Percentiles rank a stretch among this genome's conserved stretches.
Evolutionary conservation across 2,113 vertebrate species (phyloP).

Genomic region (Todiramphus saurophagus): DNA sequence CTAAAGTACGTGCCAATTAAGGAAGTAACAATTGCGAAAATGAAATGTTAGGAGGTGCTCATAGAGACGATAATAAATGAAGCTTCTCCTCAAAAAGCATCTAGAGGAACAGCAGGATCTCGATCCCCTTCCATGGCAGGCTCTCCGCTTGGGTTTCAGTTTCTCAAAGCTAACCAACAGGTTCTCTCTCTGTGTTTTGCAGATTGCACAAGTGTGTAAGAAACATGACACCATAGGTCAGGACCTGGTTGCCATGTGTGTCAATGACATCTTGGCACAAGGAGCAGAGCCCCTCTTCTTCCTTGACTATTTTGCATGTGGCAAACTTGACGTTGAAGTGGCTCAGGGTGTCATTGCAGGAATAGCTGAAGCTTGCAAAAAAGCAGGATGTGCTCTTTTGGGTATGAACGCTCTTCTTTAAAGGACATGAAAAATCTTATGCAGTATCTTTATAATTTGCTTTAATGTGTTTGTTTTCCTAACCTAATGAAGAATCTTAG

Average conservation of each 20-base stretch:
- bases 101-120: background rate
- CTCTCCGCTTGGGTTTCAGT: background rate
- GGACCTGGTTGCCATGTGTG: constrained; percentile 88
- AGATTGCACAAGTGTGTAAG: constrained; percentile 83
- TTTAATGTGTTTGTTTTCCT: background rate
- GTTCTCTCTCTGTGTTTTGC: background rate
- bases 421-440: background rate
- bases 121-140: background rate
- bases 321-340: constrained; percentile 85
- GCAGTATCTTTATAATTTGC: background rate
- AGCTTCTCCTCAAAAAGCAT: background rate
- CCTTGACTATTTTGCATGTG: constrained; percentile 96
- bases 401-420: constrained; percentile 74
- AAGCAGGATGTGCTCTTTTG: constrained; percentile 89
- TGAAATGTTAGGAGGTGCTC: background rate
- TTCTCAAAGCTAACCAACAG: background rate
- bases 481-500: background rate
- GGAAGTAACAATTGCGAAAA: background rate
- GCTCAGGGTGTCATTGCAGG: constrained; percentile 83
- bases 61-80: background rate
- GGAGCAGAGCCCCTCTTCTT: constrained; percentile 97
- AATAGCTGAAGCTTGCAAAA: constrained; percentile 84
- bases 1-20: background rate
- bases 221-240: constrained; percentile 80
- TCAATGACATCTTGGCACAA: constrained; percentile 86